phyloP scores from a whole-genome alignment of 2,113 vertebrate genomes.

The Semnornis frantzii region DNA sequence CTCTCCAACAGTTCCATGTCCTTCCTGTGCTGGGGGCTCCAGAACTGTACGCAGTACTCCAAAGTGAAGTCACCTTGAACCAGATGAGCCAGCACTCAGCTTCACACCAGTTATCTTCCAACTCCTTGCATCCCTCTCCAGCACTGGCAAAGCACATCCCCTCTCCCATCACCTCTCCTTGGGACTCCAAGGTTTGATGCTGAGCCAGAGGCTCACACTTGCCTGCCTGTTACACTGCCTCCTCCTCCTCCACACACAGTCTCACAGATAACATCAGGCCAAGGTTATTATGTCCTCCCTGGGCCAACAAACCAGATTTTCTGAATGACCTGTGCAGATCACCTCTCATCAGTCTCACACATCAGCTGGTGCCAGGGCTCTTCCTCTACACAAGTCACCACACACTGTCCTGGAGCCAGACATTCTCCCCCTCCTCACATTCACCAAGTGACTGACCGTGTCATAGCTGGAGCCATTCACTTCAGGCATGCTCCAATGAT shows the following conservation, averaged over 20 bases:
- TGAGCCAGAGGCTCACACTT: not conserved
- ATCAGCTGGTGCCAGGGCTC: not conserved
- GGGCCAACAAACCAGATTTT: conserved; percentile 37
- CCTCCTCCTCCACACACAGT: not conserved
- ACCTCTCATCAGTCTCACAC: conserved; percentile 33
- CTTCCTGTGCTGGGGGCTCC: too few species aligned
- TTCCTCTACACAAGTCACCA: not conserved
- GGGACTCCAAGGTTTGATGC: not conserved
- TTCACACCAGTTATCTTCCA: fast-evolving
- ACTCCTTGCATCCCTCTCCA: not conserved
- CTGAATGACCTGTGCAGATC: conserved; percentile 52
- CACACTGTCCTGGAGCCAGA: conserved; percentile 24
- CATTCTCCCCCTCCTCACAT: fast-evolving
- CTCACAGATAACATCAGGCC: conserved; percentile 39
- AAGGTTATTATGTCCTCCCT: not conserved
- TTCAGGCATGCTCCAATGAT: not conserved
- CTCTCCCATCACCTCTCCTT: not conserved
- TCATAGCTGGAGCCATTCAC: not conserved
- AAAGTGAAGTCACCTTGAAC: not conserved
- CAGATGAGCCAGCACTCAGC: not conserved
- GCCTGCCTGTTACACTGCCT: not conserved
- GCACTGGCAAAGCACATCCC: not conserved
- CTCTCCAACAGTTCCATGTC: too few species aligned
- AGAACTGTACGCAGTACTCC: too few species aligned
- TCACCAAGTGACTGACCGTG: not conserved